phyloP scores from a whole-genome alignment of 2,113 vertebrate genomes.

The Pyxicephalus adspersus region DNA sequence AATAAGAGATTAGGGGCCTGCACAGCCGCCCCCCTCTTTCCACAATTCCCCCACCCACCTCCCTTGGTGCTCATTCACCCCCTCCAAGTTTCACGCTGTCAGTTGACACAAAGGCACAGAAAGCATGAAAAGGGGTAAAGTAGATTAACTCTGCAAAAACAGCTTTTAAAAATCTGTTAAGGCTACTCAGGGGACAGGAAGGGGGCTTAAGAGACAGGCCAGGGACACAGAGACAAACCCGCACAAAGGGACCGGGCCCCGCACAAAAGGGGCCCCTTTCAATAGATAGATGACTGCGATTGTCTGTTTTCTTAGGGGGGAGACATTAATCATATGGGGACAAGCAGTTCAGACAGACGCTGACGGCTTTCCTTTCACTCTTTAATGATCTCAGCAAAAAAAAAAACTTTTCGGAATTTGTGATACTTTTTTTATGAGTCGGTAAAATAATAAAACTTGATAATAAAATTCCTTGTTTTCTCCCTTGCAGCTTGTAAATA shows the following conservation, averaged over 20 bases:
- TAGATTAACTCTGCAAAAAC: conserved; percentile 54
- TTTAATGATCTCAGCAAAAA: no score
- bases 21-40: background rate
- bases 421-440: no score
- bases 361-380: background rate
- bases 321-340: conserved; percentile 40
- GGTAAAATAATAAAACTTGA: no score
- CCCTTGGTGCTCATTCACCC: background rate
- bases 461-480: no score
- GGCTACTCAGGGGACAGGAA: conserved; percentile 59
- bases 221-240: conserved; percentile 63
- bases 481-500: no score
- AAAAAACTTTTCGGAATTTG: no score
- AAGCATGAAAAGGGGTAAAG: conserved; percentile 52
- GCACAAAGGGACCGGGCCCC: conserved; percentile 2
- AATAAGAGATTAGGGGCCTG: conserved; percentile 13
- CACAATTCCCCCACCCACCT: background rate
- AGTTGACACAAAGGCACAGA: conserved; percentile 43
- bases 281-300: background rate
- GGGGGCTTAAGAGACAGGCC: conserved; percentile 65
- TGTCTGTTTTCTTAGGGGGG: background rate
- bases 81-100: conserved; percentile 38
- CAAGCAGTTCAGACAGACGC: conserved; percentile 12
- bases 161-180: conserved; percentile 58
- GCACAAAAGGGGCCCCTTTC: conserved; percentile 19